phyloP scores from a whole-genome alignment of 2,888 invertebrate genomes.

The Heteromurus nitidus region DNA sequence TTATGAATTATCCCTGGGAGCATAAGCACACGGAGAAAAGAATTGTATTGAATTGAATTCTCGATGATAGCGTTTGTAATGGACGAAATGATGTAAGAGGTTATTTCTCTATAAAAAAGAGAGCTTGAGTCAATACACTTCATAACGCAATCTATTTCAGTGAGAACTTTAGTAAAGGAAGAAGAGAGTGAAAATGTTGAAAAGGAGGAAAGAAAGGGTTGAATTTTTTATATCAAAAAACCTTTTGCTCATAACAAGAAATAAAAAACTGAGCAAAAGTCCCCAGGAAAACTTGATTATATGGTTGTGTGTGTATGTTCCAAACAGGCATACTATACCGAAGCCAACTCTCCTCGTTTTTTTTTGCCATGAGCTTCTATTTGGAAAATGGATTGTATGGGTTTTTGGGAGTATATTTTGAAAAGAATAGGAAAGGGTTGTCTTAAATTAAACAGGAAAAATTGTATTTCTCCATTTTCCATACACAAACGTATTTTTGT shows the following conservation, averaged over 20 bases:
- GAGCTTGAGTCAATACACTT: constrained; percentile 32
- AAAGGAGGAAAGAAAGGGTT: constrained; percentile 58
- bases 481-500: too few species aligned
- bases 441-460: constrained; percentile 38
- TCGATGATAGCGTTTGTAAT: constrained; percentile 36
- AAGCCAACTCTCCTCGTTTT: not conserved
- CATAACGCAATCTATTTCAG: too few species aligned
- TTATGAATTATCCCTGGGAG: constrained; percentile 53
- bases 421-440: constrained; percentile 53
- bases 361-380: constrained; percentile 17
- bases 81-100: constrained; percentile 61
- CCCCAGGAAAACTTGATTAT: constrained; percentile 59
- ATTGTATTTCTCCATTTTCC: too few species aligned
- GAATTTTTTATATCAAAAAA: constrained; percentile 32
- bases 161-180: constrained; percentile 34
- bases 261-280: constrained; percentile 65
- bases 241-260: constrained; percentile 12
- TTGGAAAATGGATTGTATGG: not conserved
- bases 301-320: constrained; percentile 44
- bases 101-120: constrained; percentile 46
- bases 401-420: constrained; percentile 2
- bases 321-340: too few species aligned
- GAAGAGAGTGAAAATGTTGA: constrained; percentile 12
- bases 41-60: constrained; percentile 2
- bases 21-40: not conserved